A percentile compares a stretch with the other conserved stretches of the same genome.
phyloP scores from a whole-genome alignment of 2,797 vertebrate species.

The Myotis myotis region DNA sequence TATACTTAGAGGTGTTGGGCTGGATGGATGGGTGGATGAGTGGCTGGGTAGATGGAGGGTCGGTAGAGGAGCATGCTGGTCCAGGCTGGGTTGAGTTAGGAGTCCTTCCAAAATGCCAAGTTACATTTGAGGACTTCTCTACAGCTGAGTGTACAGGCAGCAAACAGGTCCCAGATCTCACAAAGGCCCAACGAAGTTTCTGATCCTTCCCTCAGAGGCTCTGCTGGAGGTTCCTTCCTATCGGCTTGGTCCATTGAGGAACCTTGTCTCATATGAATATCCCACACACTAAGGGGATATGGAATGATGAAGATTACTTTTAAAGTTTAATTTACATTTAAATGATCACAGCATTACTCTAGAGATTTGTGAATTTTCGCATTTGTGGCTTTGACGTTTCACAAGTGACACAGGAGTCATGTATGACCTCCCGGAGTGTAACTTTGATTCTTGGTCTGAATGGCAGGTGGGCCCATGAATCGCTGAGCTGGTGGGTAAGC shows the following conservation, averaged over 20 bases:
- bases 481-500: neutral
- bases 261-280: neutral
- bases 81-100: neutral
- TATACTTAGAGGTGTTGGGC: neutral
- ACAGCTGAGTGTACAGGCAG: neutral
- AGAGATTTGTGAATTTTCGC: neutral
- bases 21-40: neutral
- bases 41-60: neutral
- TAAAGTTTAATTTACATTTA: constrained; percentile 49
- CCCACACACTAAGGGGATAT: neutral
- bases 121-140: neutral
- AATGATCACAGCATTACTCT: neutral
- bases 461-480: neutral
- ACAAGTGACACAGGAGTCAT: neutral
- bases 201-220: neutral
- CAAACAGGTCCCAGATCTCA: neutral
- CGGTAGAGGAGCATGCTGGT: neutral
- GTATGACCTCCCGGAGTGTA: neutral
- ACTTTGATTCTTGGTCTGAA: neutral
- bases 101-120: neutral
- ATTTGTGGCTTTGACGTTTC: neutral
- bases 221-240: neutral
- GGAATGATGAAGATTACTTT: neutral
- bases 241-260: neutral
- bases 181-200: neutral